A percentile compares a stretch with the other conserved stretches of the same genome.
These are phyloP conservation scores for Spinibarbus caldwelli DNA, from an alignment of 2,797 vertebrate species.

Conservation along the genomic window DNA sequence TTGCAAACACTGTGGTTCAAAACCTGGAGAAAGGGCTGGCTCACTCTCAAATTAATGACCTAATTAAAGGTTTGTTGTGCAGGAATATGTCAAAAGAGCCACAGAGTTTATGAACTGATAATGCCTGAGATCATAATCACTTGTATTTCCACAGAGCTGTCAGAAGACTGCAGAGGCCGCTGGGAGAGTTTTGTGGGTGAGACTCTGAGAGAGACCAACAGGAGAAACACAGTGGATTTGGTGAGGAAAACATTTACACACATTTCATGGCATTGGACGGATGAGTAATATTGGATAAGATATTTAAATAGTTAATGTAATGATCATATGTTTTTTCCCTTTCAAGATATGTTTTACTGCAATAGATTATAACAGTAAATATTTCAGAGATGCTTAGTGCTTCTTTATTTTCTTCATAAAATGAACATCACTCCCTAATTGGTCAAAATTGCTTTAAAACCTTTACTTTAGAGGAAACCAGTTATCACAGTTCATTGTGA, in stretches of 20 bases:
- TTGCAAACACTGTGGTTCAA: slow-evolving; percentile 95
- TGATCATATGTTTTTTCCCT: not conserved
- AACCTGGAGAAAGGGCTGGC: slow-evolving; percentile 91
- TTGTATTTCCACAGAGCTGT: slow-evolving; percentile 81
- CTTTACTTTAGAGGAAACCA: not conserved
- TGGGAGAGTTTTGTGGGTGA: slow-evolving; percentile 98
- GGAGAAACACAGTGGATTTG: slow-evolving; percentile 94
- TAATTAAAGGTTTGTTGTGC: slow-evolving; percentile 81
- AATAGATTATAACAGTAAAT: not conserved
- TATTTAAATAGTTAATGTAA: not conserved
- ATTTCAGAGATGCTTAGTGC: not conserved
- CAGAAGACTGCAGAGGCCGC: slow-evolving; percentile 92
- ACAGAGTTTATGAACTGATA: not conserved
- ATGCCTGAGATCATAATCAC: not conserved
- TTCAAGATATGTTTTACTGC: not conserved
- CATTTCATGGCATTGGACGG: not conserved
- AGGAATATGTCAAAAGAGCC: not conserved
- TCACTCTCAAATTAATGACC: slow-evolving; percentile 85
- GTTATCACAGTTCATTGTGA: not conserved
- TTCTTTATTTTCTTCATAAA: not conserved
- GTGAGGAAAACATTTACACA: slow-evolving; percentile 72
- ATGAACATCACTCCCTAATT: not conserved
- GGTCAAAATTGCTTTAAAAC: not conserved
- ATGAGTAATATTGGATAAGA: not conserved
- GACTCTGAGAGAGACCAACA: slow-evolving; percentile 92